phyloP scores from a whole-genome alignment of 2,797 vertebrate species.

The Aldrovandia affinis region DNA sequence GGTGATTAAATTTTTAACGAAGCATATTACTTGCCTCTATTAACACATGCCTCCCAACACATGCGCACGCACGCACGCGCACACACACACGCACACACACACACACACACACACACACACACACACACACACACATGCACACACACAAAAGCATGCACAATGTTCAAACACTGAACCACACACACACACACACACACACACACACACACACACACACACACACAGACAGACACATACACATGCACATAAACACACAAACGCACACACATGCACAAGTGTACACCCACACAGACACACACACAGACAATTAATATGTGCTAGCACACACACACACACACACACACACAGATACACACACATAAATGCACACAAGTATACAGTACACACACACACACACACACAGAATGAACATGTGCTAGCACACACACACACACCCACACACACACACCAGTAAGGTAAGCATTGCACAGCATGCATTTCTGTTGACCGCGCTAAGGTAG shows the following conservation, averaged over 20 bases:
- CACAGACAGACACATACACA: background rate
- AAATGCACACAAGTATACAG: background rate
- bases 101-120: conserved; percentile 24
- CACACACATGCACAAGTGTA: background rate
- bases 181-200: conserved; percentile 66
- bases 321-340: background rate
- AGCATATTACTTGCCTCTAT: conserved; percentile 98
- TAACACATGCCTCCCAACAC: conserved; percentile 86
- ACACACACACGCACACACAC: conserved; percentile 40
- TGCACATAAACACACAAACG: background rate
- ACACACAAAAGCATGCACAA: conserved; percentile 22
- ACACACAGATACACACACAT: conserved; percentile 17
- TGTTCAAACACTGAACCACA: too few species aligned
- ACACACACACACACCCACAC: conserved; percentile 40
- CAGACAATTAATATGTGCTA: background rate
- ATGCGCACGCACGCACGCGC: conserved; percentile 40
- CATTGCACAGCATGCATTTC: conserved; percentile 21
- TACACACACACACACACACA: too few species aligned
- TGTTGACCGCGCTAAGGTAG: conserved; percentile 70
- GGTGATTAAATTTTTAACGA: conserved; percentile 99
- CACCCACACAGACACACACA: background rate
- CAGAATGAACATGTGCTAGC: too few species aligned
- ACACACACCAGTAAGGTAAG: conserved; percentile 15
- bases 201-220: conserved; percentile 28
- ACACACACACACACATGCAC: conserved; percentile 32